These are phyloP conservation scores for Sebastes wilsoni DNA, from an alignment of 2,797 vertebrate species.

Conservation along the genomic window DNA sequence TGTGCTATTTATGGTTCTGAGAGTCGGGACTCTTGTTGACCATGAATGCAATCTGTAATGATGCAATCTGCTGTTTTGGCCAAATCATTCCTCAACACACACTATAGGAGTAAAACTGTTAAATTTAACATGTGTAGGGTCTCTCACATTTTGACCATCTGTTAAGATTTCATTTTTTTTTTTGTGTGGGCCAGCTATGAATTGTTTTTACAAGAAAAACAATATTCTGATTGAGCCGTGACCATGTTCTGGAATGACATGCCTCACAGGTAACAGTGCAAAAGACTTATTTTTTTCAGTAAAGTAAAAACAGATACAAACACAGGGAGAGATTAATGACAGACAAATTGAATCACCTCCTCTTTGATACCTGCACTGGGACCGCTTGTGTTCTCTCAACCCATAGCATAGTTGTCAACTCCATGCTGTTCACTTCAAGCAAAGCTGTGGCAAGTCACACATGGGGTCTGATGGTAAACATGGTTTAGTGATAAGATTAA, in stretches of 20 bases:
- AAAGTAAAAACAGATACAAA: background rate
- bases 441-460: constrained; percentile 17
- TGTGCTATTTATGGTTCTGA: too few relatives aligned
- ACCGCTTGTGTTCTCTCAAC: background rate
- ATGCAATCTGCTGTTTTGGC: too few relatives aligned
- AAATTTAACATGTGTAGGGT: too few relatives aligned
- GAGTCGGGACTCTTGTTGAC: too few relatives aligned
- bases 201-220: background rate
- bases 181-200: background rate
- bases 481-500: constrained; percentile 31
- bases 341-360: background rate
- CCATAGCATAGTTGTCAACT: background rate
- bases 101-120: too few relatives aligned
- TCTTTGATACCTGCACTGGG: constrained; percentile 11
- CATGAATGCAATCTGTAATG: too few relatives aligned
- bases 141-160: background rate
- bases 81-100: too few relatives aligned
- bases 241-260: background rate
- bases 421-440: constrained; percentile 5
- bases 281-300: background rate
- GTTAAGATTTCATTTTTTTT: background rate
- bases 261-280: background rate
- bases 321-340: background rate
- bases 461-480: constrained; percentile 21
- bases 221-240: background rate